Base-by-base conservation (phyloP, 92 coral and sea anemone species). In the Parazoanthus darwini region DNA sequence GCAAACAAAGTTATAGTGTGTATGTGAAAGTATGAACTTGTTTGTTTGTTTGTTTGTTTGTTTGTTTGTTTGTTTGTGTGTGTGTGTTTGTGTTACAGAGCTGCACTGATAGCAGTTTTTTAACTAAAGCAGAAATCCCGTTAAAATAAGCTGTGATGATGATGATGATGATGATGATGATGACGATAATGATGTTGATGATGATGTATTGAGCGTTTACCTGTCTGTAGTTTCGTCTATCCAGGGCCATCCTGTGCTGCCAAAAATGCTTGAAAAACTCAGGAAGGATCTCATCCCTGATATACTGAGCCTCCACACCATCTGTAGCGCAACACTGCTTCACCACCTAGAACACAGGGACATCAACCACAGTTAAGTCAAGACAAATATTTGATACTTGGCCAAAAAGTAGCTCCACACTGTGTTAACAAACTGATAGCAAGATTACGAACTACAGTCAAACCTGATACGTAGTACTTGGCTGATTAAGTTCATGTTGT, bases 161-260 rank as follows among this genome's bases (percentile, higher is more conserved):
- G 42, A 38, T 38, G 42, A 38, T 38, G 42, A 38, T 38, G 42
- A 4, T 39, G 42, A 39, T 39, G 42, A 39, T 39, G 42, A 39
- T 39, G 42, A 0, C 33, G 42, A 39, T 39, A 4, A 39, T 39
- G 42, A 39, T 39, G 42, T 2, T 39, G 42, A 39, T 39, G 42
- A 39, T 39, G 42, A 39, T 39, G 42, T 29, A 39, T 14, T 54
- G 59, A 14, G 14, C 4, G 59, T 54, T 54, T 37, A 95, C 98
- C 94, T 97, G 99, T 88, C 98, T 93, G 93, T 97, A 97, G 89
- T 97, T 97, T 79, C 99, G 90, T 77, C 99, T 90, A 84, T 97
- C 99, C 85, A 97, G 78, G 70, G 99, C 99, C 99, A 97, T 97
- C 86, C 99, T 96, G 86, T 97, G 99, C 86, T 97, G 99, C 99